Base-by-base conservation (phyloP, 2,113 vertebrate genomes). In the Sula dactylatra region DNA sequence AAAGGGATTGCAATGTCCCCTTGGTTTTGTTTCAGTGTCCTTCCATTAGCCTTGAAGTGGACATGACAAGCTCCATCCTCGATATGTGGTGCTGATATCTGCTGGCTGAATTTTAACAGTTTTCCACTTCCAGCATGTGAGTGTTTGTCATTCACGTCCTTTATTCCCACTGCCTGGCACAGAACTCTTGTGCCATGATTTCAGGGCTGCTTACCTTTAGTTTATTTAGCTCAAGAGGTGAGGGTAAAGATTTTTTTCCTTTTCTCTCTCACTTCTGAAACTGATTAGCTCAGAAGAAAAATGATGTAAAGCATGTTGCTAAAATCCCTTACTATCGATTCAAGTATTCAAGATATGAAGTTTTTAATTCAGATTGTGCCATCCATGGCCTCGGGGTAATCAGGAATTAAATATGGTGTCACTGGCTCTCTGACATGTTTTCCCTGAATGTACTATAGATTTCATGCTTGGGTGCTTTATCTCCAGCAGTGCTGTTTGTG, bases 241-340 rank as follows among this genome's bases (percentile, higher is more conserved):
- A 62, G 74, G 3, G 3, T 42, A 59, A 79, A 82, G 16, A 11
- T 9, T 24, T 21, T 85, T 79, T 79, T 62, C 7, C 31, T 55
- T 87, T 45, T 52, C 14, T 18, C 8, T 36, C 36, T 92, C 26
- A 40, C 16, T 89, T 84, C 55, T 88, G 72, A 73, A 92, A 49
- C 13, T 2, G 16, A 55, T 86, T 38, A 84, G 6, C 22, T 71
- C 47, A 62, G 72, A 11, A 45, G 56, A 83, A 42, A 55, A 70
- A 13, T 10, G 0, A 24, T 15, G 14, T 49, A 66, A 80, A 85
- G 9, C 2, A 0, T 64, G 13, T 34, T 69, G 10, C 26, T 62
- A 78, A 20, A 62, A 11, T 70, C 42, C 16, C 18, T 65, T 58
- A 49, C 25, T 80, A n/a, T 8, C 8, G 44, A 49, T 90, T 90